Evolutionary conservation across 2,888 invertebrate genomes (phyloP), one percentile per base, ranked within the genome.

Genomic region (Odontocerum albicorne): DNA sequence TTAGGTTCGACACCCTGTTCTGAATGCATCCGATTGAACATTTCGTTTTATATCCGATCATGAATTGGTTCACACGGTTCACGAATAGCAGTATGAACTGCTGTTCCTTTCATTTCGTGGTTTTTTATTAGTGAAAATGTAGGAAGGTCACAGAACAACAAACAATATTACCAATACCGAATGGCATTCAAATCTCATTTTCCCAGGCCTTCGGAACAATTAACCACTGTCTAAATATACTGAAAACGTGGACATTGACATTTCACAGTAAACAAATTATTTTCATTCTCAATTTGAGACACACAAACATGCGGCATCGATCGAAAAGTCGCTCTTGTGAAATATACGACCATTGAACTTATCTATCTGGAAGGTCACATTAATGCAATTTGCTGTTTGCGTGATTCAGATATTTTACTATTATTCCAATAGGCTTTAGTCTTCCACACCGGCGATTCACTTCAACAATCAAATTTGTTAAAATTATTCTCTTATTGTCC

Each of bases 21-120:
- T 35, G 35, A 12, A 8, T 32, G 40, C 40, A 15, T 40, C 19
- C n/a, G 33, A 19, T 33, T 31, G 32, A 12, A 20, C 17, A 10
- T 31, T 27, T n/a, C n/a, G n/a, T n/a, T 4, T 20, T 46, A 20
- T 33, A 20, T 17, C n/a, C 3, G 19, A 31, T 38, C 33, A 33
- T 19, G 45, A 45, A 55, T 55, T 32, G 50, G 50, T 55, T 55
- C 55, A 55, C 55, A 55, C 50, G 55, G 42, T 38, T 50, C 31
- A n/a, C 50, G 45, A 55, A 13, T 43, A 43, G 36, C 55, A 49
- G 27, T 38, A 20, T 33, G 21, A 19, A n/a, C 21, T 21, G 13
- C 49, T 43, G 44, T 51, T 51, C 55, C 45, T 55, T 55, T 55
- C 50, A 55, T 55, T 46, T 27, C 21, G 49, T 36, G 44, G 22